Percentiles rank a stretch among this genome's conserved stretches.
phyloP scores from a whole-genome alignment of 2,888 invertebrate species.

The Cephus rjabovi region DNA sequence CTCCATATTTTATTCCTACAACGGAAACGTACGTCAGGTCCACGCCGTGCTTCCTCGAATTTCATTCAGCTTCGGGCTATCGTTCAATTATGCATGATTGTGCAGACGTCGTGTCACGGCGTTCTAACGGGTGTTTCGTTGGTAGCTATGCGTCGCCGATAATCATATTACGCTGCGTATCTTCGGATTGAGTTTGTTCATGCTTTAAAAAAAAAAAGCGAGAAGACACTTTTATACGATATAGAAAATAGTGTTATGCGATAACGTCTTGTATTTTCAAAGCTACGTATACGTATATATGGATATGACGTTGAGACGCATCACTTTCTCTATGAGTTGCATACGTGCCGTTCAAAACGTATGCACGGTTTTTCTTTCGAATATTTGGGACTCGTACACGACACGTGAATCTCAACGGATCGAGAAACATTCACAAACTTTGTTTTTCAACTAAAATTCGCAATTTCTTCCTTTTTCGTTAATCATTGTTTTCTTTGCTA shows the following conservation, averaged over 20 bases:
- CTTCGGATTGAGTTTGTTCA: neutral
- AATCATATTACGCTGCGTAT: neutral
- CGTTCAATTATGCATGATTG: neutral
- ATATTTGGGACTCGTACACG: neutral
- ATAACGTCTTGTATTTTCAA: neutral
- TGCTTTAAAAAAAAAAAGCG: neutral
- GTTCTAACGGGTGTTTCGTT: neutral
- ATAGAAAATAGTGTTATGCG: neutral
- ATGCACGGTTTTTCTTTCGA: neutral
- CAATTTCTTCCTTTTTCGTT: neutral
- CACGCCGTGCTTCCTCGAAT: neutral
- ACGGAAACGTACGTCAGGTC: neutral
- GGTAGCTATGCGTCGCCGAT: neutral
- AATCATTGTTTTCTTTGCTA: neutral
- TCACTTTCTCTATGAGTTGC: neutral
- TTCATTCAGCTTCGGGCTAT: neutral
- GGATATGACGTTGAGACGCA: neutral
- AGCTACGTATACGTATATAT: neutral
- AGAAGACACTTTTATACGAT: neutral
- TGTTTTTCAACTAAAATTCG: neutral
- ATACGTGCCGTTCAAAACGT: neutral
- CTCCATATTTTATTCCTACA: neutral
- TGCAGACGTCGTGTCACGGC: neutral
- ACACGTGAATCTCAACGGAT: neutral
- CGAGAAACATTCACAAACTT: neutral